phyloP scores from a whole-genome alignment of 1,140 invertebrate species.

The Papilio xuthus region DNA sequence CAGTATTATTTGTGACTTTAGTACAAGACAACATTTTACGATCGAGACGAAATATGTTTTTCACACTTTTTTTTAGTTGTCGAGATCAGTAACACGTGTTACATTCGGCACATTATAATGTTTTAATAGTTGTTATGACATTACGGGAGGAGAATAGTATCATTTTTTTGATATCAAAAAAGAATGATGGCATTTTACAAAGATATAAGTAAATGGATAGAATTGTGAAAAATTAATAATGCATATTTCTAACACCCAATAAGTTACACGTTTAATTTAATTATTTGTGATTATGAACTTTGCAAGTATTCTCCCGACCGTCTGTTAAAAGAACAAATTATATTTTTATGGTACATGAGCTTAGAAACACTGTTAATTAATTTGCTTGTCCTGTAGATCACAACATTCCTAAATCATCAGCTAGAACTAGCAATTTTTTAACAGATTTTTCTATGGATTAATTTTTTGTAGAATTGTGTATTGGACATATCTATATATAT shows the following conservation, averaged over 20 bases:
- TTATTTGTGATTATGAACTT: too few species aligned
- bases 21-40: slow-evolving; percentile 72
- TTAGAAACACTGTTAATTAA: too few species aligned
- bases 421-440: too few species aligned
- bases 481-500: neutral
- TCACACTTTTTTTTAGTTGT: slow-evolving; percentile 63
- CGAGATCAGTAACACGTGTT: slow-evolving; percentile 61
- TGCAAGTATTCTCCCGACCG: too few species aligned
- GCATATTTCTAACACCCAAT: too few species aligned
- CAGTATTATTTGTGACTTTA: slow-evolving; percentile 70
- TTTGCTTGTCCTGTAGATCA: too few species aligned
- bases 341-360: too few species aligned
- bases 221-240: neutral
- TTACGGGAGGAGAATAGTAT: slow-evolving; percentile 69
- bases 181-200: slow-evolving; percentile 43
- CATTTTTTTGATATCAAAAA: slow-evolving; percentile 70
- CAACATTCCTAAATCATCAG: too few species aligned
- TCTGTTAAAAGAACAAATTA: too few species aligned
- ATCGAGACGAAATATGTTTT: slow-evolving; percentile 65
- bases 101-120: slow-evolving; percentile 50
- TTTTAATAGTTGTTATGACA: slow-evolving; percentile 74
- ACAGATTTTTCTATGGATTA: neutral
- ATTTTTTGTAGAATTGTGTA: neutral
- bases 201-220: neutral
- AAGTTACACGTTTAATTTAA: too few species aligned